phyloP scores from a whole-genome alignment of 2,113 vertebrate species.

The Aix galericulata region DNA sequence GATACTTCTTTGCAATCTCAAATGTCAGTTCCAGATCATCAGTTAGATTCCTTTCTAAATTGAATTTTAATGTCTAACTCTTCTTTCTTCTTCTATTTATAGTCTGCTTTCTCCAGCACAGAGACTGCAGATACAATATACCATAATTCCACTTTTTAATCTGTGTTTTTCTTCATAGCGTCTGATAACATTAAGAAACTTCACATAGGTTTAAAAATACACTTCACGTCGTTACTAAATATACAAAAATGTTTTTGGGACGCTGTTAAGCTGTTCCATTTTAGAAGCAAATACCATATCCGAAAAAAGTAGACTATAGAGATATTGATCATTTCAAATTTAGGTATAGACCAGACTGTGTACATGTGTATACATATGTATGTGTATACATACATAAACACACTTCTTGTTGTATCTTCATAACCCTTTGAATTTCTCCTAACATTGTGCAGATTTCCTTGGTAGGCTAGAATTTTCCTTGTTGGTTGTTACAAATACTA shows the following conservation, averaged over 20 bases:
- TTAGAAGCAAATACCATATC: background rate
- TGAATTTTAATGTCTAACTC: background rate
- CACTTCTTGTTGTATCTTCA: background rate
- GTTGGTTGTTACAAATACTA: background rate
- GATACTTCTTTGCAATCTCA: background rate
- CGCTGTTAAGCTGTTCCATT: background rate
- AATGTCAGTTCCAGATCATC: background rate
- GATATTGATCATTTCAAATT: background rate
- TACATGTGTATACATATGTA: background rate
- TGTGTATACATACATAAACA: too few relatives aligned
- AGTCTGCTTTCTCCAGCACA: background rate
- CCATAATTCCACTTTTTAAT: background rate
- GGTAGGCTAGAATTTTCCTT: background rate
- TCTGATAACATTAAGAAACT: background rate
- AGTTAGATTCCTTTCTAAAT: background rate
- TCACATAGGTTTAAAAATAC: background rate
- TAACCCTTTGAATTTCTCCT: background rate
- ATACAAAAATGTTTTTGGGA: background rate
- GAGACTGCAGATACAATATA: background rate
- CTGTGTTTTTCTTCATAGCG: background rate
- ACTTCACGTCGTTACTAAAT: background rate
- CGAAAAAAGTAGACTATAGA: background rate
- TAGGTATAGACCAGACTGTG: background rate
- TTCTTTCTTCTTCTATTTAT: background rate
- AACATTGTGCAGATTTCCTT: background rate